Conservation (phyloP, 2,113 vertebrate species). For the Heterotilapia buettikoferi region DNA sequence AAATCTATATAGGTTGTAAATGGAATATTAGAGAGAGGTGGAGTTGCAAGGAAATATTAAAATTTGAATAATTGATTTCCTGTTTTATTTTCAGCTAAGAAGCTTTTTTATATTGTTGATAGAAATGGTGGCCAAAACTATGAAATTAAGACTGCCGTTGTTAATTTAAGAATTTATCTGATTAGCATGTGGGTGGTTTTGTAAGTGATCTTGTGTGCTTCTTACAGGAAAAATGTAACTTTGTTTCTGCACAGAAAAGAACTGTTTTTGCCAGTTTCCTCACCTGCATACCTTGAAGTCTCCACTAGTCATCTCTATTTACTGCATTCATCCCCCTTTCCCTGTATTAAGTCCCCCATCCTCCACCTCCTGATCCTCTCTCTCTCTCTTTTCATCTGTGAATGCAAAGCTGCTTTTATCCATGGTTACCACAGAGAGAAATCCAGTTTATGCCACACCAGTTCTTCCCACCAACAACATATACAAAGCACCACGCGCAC, state of each 20-base stretch:
- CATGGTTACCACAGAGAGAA: slow-evolving; percentile 54
- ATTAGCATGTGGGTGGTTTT: not conserved
- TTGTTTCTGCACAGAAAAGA: not conserved
- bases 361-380: slow-evolving; percentile 15
- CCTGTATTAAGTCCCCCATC: not conserved
- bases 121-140: not conserved
- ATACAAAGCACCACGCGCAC: not conserved
- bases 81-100: not conserved
- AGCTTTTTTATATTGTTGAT: not conserved
- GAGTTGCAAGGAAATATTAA: not conserved
- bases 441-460: slow-evolving; percentile 46
- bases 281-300: slow-evolving; percentile 9
- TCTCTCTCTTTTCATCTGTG: slow-evolving; percentile 22
- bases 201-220: not conserved
- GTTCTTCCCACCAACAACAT: not conserved
- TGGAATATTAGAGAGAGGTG: not conserved
- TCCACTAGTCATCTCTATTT: slow-evolving; percentile 1
- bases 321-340: not conserved
- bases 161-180: not conserved
- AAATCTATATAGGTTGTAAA: not conserved
- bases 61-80: not conserved
- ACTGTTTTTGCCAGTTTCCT: not conserved
- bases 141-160: not conserved
- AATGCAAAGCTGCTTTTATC: slow-evolving; percentile 33
- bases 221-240: not conserved